A percentile compares a stretch with the other conserved stretches of the same genome.
phyloP scores from a whole-genome alignment of 2,888 invertebrate species.

The Eubasilissa splendida region DNA sequence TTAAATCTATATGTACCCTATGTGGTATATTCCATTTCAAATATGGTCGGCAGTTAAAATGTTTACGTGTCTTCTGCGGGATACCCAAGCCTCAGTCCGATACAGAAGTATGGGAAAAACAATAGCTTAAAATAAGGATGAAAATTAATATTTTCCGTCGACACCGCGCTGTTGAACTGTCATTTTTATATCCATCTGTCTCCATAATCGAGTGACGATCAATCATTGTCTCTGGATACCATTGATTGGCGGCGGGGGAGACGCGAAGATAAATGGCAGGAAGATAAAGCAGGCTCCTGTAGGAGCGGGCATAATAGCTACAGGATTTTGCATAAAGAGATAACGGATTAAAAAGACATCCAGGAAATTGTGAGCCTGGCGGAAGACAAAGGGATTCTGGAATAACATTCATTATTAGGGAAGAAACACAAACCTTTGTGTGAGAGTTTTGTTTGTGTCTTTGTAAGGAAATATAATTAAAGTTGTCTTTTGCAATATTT shows the following conservation, averaged over 20 bases:
- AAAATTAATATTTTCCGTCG: too few relatives aligned
- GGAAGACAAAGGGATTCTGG: background rate
- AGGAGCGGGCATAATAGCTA: background rate
- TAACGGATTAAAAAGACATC: background rate
- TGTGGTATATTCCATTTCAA: too few relatives aligned
- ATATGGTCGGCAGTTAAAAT: too few relatives aligned
- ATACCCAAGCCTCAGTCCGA: too few relatives aligned
- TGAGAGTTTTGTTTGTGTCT: background rate
- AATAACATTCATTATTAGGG: background rate
- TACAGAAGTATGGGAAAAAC: too few relatives aligned
- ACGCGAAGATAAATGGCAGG: background rate
- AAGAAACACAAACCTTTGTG: background rate
- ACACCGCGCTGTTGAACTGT: too few relatives aligned
- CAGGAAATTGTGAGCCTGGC: background rate
- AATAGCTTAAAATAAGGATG: too few relatives aligned
- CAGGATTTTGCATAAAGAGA: conserved; percentile 7
- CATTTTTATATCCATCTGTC: too few relatives aligned
- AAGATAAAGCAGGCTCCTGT: background rate
- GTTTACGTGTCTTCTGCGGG: too few relatives aligned
- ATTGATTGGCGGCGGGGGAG: conserved; percentile 14
- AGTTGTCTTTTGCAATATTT: background rate
- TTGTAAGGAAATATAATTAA: background rate
- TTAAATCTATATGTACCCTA: too few relatives aligned
- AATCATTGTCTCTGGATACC: conserved; percentile 13
- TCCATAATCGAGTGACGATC: background rate